phyloP scores from a whole-genome alignment of 1,140 invertebrate genomes.

The Pseudomyrmex sp. region DNA sequence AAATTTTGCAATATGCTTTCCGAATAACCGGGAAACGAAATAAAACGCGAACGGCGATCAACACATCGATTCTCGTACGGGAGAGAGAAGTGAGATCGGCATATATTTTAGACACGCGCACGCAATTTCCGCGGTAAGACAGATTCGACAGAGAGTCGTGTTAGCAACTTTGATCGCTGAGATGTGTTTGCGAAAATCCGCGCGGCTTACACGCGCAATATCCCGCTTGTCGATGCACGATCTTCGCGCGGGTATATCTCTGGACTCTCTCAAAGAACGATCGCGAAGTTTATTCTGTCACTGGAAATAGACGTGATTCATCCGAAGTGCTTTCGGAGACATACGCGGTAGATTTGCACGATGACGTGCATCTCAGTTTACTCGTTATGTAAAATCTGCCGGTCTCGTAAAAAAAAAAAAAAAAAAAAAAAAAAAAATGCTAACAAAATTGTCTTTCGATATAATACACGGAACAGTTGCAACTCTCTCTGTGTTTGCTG shows the following conservation, averaged over 20 bases:
- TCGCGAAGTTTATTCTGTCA: constrained; percentile 49
- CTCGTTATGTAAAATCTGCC: constrained; percentile 1
- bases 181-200: no score
- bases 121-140: constrained; percentile 28
- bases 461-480: neutral
- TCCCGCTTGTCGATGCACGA: constrained; percentile 37
- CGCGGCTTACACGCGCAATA: constrained; percentile 17
- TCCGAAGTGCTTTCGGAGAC: constrained; percentile 21
- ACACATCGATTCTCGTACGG: neutral
- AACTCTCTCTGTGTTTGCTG: neutral
- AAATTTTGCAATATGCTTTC: neutral
- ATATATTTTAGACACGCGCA: constrained; percentile 35
- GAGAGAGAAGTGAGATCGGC: neutral
- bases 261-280: constrained; percentile 64
- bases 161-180: constrained; percentile 17
- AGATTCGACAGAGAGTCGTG: constrained; percentile 23
- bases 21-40: constrained; percentile 24
- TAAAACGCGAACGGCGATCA: constrained; percentile 30
- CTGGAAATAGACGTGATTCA: constrained; percentile 69
- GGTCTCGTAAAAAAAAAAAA: neutral
- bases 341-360: constrained; percentile 1
- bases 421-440: no score
- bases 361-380: neutral
- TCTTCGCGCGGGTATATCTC: constrained; percentile 17
- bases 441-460: neutral